phyloP scores from a whole-genome alignment of 2,113 vertebrate genomes.

The Mixornis gularis region DNA sequence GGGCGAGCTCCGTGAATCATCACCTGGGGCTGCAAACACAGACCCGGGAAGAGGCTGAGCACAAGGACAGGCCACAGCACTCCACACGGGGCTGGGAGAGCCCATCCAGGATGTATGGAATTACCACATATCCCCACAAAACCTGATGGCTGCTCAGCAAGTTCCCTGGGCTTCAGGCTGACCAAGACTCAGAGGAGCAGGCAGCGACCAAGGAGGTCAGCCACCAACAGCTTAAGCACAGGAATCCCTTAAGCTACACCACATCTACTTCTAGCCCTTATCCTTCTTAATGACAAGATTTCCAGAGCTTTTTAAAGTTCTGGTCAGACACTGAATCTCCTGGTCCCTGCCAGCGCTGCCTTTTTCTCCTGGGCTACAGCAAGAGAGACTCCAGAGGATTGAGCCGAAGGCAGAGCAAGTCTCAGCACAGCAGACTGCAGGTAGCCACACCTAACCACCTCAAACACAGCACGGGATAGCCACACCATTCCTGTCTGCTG shows the following conservation, averaged over 20 bases:
- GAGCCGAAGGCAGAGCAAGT: neutral
- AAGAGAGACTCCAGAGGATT: accelerated
- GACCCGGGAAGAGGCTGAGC: neutral
- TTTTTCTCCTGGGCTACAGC: neutral
- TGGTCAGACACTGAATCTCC: neutral
- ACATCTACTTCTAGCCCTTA: neutral
- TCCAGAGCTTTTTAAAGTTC: neutral
- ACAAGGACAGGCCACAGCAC: neutral
- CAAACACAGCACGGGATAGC: neutral
- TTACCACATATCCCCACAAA: accelerated
- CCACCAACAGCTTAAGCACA: neutral
- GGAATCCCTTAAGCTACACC: neutral
- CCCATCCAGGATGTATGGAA: accelerated
- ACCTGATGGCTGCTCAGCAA: accelerated
- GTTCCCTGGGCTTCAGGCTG: neutral
- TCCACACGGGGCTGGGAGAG: neutral
- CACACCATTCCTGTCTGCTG: neutral
- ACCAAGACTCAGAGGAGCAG: neutral
- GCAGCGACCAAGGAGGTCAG: neutral
- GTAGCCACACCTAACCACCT: neutral
- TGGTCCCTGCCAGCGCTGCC: neutral
- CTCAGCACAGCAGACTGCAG: neutral
- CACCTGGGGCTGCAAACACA: neutral
- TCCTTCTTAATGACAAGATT: neutral
- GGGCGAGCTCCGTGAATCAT: neutral